phyloP scores from a whole-genome alignment of 1,140 invertebrate genomes.

The Ceratoteleas bidentatus region DNA sequence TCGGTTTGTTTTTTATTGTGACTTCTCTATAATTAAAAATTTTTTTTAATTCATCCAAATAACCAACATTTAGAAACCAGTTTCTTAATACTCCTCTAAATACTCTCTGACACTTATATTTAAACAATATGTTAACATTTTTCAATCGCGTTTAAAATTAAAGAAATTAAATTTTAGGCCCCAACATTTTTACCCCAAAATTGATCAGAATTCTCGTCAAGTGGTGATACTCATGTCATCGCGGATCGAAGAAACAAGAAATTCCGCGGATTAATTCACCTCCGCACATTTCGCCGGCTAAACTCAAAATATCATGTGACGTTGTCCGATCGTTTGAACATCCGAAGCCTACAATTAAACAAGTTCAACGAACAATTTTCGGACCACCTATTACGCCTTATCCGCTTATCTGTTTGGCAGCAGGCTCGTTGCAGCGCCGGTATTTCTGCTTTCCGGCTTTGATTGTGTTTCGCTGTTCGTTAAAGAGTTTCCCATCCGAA shows the following conservation, averaged over 20 bases:
- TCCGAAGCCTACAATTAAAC: conserved; percentile 38
- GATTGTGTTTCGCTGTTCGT: conserved; percentile 33
- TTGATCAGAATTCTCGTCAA: conserved; percentile 49
- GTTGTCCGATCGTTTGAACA: neutral
- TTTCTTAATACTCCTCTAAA: too few species aligned
- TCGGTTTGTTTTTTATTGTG: too few species aligned
- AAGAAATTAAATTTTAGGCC: neutral
- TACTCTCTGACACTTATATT: too few species aligned
- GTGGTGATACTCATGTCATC: conserved; percentile 12
- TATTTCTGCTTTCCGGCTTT: conserved; percentile 41
- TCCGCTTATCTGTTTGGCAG: conserved; percentile 52
- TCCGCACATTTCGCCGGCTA: neutral
- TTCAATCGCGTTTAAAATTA: too few species aligned
- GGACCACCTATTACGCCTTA: conserved; percentile 42
- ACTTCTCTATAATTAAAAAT: too few species aligned
- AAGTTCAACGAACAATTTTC: conserved; percentile 38
- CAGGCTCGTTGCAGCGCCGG: conserved; percentile 25
- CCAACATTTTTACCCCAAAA: conserved; percentile 24
- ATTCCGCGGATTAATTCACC: conserved; percentile 23
- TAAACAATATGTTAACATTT: too few species aligned
- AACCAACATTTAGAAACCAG: too few species aligned
- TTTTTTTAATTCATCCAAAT: too few species aligned
- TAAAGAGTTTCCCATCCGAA: neutral
- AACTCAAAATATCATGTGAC: conserved; percentile 7
- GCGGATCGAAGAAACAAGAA: conserved; percentile 4